A percentile compares a stretch with the other conserved stretches of the same genome.
Conservation (phyloP, 2,113 vertebrate species). For the Anthoscopus minutus region DNA sequence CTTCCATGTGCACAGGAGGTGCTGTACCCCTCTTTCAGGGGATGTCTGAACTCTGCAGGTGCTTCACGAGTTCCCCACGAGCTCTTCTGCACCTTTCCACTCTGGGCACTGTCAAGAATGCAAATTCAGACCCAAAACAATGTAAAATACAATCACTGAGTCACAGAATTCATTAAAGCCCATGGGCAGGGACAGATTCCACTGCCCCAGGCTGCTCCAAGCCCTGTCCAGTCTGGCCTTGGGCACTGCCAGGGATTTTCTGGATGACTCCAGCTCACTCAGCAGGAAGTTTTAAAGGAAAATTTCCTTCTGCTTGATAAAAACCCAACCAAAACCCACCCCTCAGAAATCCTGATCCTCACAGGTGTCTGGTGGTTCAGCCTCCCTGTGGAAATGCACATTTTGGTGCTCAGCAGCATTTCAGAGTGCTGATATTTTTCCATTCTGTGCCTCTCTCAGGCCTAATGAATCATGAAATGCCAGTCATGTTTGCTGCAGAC, state of each 20-base stretch:
- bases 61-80: fast-evolving
- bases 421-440: background rate
- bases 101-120: background rate
- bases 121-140: background rate
- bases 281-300: background rate
- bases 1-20: background rate
- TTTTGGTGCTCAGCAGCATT: background rate
- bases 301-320: background rate
- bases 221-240: background rate
- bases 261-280: background rate
- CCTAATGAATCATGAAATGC: background rate
- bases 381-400: background rate
- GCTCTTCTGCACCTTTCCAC: background rate
- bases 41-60: background rate
- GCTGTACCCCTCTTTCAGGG: background rate
- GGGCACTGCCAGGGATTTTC: background rate
- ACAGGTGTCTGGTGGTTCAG: background rate
- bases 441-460: background rate
- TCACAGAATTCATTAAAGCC: background rate
- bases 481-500: background rate
- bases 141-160: background rate
- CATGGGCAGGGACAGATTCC: background rate
- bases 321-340: background rate
- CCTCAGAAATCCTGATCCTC: background rate
- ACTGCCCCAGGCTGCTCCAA: background rate